These are phyloP conservation scores for Tryphoninae sp. DNA, from an alignment of 2,888 invertebrate species.

Conservation along the genomic window DNA sequence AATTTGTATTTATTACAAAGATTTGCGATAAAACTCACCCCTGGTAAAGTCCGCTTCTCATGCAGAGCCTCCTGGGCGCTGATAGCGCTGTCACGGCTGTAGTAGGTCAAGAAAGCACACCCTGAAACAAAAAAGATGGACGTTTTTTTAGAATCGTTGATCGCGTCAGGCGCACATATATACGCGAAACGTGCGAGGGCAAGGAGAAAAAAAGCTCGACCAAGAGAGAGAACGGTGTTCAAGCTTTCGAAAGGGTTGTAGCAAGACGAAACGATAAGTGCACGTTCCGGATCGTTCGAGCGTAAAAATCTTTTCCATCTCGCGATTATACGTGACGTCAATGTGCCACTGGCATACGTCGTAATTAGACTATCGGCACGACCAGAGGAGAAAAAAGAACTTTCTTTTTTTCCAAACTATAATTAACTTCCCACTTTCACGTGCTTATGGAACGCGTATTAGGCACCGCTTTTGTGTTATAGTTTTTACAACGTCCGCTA, in stretches of 20 bases:
- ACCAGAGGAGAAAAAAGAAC: not conserved
- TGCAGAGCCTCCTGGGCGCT: conserved; percentile 96
- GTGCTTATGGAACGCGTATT: conserved; percentile 15
- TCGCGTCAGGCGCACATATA: conserved; percentile 4
- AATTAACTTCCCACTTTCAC: conserved; percentile 64
- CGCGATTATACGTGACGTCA: conserved; percentile 67
- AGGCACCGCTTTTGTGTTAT: conserved; percentile 62
- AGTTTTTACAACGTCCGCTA: conserved; percentile 63
- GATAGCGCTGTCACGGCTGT: conserved; percentile 96
- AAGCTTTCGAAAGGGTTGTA: conserved; percentile 29
- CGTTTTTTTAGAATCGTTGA: conserved; percentile 39
- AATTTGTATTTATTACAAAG: conserved; percentile 5
- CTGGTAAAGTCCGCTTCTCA: conserved; percentile 99
- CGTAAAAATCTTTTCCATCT: conserved; percentile 59
- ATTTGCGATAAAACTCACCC: conserved; percentile 88
- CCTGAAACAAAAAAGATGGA: conserved; percentile 85
- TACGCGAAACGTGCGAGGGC: not conserved
- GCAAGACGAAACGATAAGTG: conserved; percentile 59
- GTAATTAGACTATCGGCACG: conserved; percentile 69
- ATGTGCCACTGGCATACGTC: conserved; percentile 64
- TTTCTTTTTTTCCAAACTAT: conserved; percentile 63
- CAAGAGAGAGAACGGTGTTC: conserved; percentile 32
- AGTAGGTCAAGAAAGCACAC: conserved; percentile 99
- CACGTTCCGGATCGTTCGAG: conserved; percentile 59
- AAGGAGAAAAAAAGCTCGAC: conserved; percentile 7